A percentile compares a stretch with the other conserved stretches of the same genome.
Conservation (phyloP, 2,797 vertebrate genomes). For the Phyllotis vaccarum region DNA sequence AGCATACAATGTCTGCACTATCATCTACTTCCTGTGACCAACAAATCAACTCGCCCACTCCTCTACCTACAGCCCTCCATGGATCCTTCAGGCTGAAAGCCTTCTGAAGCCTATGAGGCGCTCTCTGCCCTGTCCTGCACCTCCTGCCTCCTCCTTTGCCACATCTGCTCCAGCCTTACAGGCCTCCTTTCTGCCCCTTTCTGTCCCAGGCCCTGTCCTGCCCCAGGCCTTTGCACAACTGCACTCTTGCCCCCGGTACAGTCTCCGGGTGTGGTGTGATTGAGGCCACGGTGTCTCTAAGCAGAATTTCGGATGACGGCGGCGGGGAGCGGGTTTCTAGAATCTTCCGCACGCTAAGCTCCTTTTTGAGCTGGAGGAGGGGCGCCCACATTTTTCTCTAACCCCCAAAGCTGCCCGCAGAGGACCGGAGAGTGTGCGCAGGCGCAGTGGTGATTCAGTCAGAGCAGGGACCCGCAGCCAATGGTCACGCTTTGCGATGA, state of each 20-base stretch:
- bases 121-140: not conserved
- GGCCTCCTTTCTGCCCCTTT: not conserved
- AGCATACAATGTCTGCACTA: not conserved
- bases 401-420: not conserved
- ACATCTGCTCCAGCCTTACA: not conserved
- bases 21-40: not conserved
- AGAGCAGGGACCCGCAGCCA: constrained; percentile 47
- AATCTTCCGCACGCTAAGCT: too few species aligned
- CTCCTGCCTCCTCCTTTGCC: not conserved
- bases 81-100: not conserved
- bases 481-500: constrained; percentile 65
- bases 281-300: not conserved
- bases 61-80: not conserved
- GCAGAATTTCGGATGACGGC: not conserved
- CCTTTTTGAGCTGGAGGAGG: not conserved
- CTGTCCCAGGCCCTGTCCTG: rapidly evolving
- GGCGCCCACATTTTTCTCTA: not conserved
- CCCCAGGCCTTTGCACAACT: not conserved
- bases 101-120: not conserved
- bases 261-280: not conserved
- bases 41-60: not conserved
- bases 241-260: not conserved
- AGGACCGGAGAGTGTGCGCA: not conserved
- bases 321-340: not conserved
- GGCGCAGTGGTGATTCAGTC: not conserved